phyloP scores from a whole-genome alignment of 2,113 vertebrate species.

The Tiliqua scincoides region DNA sequence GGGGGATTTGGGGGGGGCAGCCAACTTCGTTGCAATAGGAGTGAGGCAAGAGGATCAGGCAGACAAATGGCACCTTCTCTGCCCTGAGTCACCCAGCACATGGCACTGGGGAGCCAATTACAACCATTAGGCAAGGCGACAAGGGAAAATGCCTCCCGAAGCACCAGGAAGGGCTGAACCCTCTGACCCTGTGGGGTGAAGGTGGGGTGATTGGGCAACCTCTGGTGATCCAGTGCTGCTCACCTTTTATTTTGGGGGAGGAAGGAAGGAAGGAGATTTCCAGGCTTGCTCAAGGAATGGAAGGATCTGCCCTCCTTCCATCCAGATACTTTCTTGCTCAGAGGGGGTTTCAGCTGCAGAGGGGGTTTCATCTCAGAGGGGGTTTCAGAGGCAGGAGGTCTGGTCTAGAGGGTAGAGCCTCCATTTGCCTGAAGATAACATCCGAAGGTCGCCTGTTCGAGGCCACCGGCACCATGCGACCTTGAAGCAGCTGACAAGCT shows the following conservation, averaged over 20 bases:
- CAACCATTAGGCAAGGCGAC: not conserved
- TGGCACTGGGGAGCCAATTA: not conserved
- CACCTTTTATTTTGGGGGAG: not conserved
- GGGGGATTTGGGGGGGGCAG: not conserved
- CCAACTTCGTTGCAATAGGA: not conserved
- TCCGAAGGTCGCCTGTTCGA: too few species aligned
- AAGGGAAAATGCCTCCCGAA: not conserved
- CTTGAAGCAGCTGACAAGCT: too few species aligned
- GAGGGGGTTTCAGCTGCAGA: not conserved
- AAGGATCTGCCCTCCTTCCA: not conserved
- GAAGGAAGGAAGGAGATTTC: not conserved
- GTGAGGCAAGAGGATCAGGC: not conserved
- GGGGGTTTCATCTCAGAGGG: too few species aligned
- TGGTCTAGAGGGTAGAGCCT: too few species aligned
- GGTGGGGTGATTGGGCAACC: not conserved
- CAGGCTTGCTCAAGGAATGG: not conserved
- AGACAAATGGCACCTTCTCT: not conserved
- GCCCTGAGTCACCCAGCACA: conserved; percentile 2
- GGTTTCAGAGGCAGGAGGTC: too few species aligned
- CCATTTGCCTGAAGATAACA: too few species aligned
- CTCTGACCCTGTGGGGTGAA: not conserved
- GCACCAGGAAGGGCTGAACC: not conserved
- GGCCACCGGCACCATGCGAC: too few species aligned
- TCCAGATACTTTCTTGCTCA: too few species aligned
- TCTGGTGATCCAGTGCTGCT: not conserved